Evolutionary conservation across 2,113 vertebrate genomes (phyloP).

Genomic region (Cacatua alba): DNA sequence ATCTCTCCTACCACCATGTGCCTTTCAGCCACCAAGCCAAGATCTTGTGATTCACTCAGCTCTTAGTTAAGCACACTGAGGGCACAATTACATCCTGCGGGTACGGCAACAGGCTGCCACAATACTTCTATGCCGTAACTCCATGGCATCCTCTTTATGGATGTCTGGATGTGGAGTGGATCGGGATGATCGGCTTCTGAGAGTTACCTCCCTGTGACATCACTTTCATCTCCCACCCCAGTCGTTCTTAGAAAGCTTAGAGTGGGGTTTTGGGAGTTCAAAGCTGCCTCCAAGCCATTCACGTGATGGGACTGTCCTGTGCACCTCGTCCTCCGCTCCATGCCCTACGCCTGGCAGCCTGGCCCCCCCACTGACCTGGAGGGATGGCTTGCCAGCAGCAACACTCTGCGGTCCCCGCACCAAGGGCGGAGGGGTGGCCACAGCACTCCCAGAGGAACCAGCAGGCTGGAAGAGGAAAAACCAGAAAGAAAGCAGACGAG

Average conservation of each 20-base stretch:
- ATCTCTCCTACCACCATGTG: not conserved
- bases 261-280: not conserved
- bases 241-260: not conserved
- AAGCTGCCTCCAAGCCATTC: not conserved
- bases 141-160: not conserved
- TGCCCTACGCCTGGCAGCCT: not conserved
- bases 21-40: not conserved
- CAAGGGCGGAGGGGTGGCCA: slow-evolving; percentile 89
- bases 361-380: slow-evolving; percentile 84
- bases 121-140: not conserved
- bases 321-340: not conserved
- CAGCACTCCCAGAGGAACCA: slow-evolving; percentile 79
- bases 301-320: not conserved
- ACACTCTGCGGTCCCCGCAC: slow-evolving; percentile 88
- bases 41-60: not conserved
- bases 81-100: not conserved
- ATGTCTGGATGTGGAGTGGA: not conserved
- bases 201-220: not conserved
- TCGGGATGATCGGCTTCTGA: not conserved
- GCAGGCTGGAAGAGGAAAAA: slow-evolving; percentile 70
- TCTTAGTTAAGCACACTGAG: not conserved
- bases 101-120: not conserved
- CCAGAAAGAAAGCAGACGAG: not conserved
- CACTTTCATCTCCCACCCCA: not conserved
- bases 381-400: slow-evolving; percentile 84